Conservation (phyloP, 2,888 invertebrate genomes). For the Gymnocheta viridis region DNA sequence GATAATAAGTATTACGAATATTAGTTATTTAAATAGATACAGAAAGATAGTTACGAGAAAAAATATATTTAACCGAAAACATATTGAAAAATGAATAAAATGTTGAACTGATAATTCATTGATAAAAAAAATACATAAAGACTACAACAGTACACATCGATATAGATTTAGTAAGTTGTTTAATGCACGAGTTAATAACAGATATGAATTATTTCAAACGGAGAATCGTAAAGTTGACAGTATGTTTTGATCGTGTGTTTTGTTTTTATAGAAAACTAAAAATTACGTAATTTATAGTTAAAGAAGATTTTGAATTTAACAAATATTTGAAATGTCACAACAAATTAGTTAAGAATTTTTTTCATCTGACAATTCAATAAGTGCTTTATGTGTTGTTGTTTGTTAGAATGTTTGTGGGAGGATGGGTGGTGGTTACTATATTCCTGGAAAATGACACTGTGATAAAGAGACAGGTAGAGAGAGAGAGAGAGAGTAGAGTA, state of each 20-base stretch:
- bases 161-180: constrained; percentile 26
- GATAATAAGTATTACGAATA: constrained; percentile 39
- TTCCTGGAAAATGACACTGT: not conserved
- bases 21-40: constrained; percentile 44
- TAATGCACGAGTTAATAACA: constrained; percentile 33
- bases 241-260: constrained; percentile 17
- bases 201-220: constrained; percentile 24
- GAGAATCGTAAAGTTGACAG: not conserved
- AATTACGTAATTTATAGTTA: not conserved
- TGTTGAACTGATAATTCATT: constrained; percentile 32
- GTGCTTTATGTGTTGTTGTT: constrained; percentile 14
- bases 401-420: not conserved
- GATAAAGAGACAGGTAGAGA: constrained; percentile 1
- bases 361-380: constrained; percentile 10
- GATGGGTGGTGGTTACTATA: not conserved
- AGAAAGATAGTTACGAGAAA: constrained; percentile 42
- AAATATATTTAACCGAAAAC: constrained; percentile 52
- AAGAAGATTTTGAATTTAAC: not conserved
- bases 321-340: constrained; percentile 18
- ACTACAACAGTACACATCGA: constrained; percentile 58
- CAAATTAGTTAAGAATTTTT: not conserved
- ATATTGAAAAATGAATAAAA: constrained; percentile 43
- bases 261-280: constrained; percentile 9
- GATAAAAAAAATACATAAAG: constrained; percentile 32
- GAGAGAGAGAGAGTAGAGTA: not conserved